These are phyloP conservation scores for Apamea sordens DNA, from an alignment of 2,888 invertebrate species.

Conservation along the genomic window DNA sequence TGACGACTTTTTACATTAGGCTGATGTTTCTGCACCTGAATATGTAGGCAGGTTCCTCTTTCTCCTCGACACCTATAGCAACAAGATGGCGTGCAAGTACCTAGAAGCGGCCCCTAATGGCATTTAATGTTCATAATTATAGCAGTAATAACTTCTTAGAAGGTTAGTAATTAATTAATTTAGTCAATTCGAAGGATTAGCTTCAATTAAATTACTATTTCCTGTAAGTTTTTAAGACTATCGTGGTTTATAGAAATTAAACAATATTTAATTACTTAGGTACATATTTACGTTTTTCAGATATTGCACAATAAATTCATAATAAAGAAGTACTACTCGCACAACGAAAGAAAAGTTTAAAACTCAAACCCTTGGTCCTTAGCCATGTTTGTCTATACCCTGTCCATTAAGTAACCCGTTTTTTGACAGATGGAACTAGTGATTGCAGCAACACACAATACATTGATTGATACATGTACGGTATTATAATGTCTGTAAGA, in stretches of 20 bases:
- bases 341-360: no score
- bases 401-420: no score
- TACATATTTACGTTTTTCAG: neutral
- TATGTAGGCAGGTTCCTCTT: neutral
- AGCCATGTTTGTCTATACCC: no score
- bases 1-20: no score
- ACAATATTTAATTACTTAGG: neutral
- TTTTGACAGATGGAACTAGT: no score
- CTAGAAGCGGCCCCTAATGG: constrained; percentile 5
- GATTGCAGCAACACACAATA: no score
- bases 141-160: constrained; percentile 1
- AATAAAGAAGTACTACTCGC: neutral
- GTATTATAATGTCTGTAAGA: no score
- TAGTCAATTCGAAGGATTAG: constrained; percentile 10
- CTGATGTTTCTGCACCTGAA: neutral
- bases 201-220: constrained; percentile 13
- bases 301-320: neutral
- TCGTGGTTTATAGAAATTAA: neutral
- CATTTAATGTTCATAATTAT: constrained; percentile 45
- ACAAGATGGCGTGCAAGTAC: constrained; percentile 4
- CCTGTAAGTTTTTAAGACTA: neutral
- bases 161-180: constrained; percentile 5
- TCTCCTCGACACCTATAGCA: neutral
- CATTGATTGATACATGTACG: no score
- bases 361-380: no score